Evolutionary conservation across 2,113 vertebrate species (phyloP), one percentile per base, ranked within the genome.

Genomic region (Geococcyx californianus): DNA sequence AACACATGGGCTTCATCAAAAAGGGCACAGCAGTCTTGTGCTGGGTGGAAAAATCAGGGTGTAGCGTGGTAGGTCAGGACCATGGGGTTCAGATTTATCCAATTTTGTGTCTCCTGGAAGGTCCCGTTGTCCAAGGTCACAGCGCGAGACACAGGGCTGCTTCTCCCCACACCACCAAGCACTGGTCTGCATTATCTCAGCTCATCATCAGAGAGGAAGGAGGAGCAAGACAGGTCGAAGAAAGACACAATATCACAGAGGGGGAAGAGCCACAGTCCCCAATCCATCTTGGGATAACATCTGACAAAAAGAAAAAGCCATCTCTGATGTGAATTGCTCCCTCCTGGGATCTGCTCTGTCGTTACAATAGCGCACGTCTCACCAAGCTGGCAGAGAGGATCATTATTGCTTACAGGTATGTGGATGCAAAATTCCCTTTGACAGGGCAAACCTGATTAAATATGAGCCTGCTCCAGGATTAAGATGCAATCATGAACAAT

Each of bases 301-400:
- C 0, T 34, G n/a, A 66, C 0, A 0, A 69, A 40, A 63, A 72
- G 24, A 81, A 85, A 87, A 93, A 66, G 54, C 36, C 29, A 29
- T 1, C 51, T 75, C 34, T 1, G 4, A 62, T 45, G 51, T 11
- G 36, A 80, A 25, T 1, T 69, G 52, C 28, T 59, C 42, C 64
- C 75, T 87, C 47, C 2, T 17, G 54, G 87, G 70, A 93, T 74
- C 45, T 87, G 84, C 86, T 84, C 64, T 77, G 64, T 13, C 3
- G 0, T 16, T 68, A 3, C 7, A 75, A 42, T 1, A 72, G 52
- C 0, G 0, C 12, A 10, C 6, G 29, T 42, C 80, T 67, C 40
- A 9, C 23, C 0, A 0, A 75, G 89, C 64, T 49, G 47, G 64
- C 74, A 67, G 45, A 76, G 54, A 62, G 42, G 24, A 49, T 67